phyloP scores from a whole-genome alignment of 1,140 invertebrate genomes.

The Drosophila mayri region DNA sequence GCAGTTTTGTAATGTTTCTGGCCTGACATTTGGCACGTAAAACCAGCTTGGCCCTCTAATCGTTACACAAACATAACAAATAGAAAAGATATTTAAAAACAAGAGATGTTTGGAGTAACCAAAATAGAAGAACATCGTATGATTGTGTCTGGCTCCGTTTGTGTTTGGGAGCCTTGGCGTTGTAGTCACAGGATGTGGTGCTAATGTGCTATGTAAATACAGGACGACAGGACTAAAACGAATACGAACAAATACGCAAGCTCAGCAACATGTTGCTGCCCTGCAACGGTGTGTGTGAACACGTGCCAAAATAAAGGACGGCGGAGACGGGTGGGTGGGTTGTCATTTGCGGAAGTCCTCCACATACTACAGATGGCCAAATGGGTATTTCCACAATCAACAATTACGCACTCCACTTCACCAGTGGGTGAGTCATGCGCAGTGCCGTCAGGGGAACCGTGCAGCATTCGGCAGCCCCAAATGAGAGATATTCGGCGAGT shows the following conservation, averaged over 20 bases:
- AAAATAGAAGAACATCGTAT: neutral
- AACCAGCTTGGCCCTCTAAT: neutral
- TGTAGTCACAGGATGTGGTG: constrained; percentile 7
- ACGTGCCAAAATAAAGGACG: constrained; percentile 61
- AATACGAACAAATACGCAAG: constrained; percentile 37
- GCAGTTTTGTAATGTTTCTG: constrained; percentile 18
- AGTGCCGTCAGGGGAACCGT: constrained; percentile 33
- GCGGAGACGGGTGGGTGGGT: neutral
- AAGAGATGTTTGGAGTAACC: neutral
- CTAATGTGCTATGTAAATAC: constrained; percentile 29
- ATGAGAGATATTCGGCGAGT: neutral
- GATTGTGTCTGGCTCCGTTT: neutral
- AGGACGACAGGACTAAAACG: neutral
- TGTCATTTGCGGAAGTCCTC: constrained; percentile 3
- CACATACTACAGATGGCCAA: constrained; percentile 1
- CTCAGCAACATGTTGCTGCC: constrained; percentile 69
- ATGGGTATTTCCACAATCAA: constrained; percentile 61
- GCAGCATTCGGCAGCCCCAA: constrained; percentile 9
- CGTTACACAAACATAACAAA: constrained; percentile 4
- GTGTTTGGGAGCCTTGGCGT: neutral
- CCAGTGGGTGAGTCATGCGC: constrained; percentile 60
- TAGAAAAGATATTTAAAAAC: constrained; percentile 6
- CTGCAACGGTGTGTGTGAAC: constrained; percentile 37
- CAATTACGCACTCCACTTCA: constrained; percentile 44
- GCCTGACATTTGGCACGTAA: constrained; percentile 1